A percentile compares a stretch with the other conserved stretches of the same genome.
Evolutionary conservation across 2,888 invertebrate species (phyloP).

Genomic region (Synergus laeviventris): DNA sequence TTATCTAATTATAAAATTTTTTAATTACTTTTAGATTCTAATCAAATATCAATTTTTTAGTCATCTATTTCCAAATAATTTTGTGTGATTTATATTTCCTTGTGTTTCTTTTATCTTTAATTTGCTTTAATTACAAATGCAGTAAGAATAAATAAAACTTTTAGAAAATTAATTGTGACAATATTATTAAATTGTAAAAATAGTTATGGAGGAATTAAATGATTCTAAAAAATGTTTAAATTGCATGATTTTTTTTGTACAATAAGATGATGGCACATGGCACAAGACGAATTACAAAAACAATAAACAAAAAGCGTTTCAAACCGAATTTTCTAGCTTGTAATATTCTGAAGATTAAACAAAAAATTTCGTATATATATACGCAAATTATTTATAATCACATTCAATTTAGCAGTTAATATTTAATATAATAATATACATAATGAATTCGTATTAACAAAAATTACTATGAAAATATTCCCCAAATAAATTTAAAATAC

Average conservation of each 20-base stretch:
- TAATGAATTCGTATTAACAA: not conserved
- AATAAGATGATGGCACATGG: not conserved
- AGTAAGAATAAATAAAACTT: not conserved
- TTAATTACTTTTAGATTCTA: too few relatives aligned
- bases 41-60: too few relatives aligned
- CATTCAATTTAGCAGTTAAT: not conserved
- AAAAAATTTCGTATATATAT: not conserved
- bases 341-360: not conserved
- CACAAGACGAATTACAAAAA: constrained; percentile 4
- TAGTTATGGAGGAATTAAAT: not conserved
- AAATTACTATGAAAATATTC: not conserved
- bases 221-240: not conserved
- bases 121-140: not conserved
- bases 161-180: not conserved
- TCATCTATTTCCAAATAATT: too few relatives aligned
- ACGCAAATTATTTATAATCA: not conserved
- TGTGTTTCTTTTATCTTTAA: not conserved
- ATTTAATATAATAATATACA: not conserved
- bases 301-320: not conserved
- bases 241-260: not conserved
- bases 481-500: too few relatives aligned
- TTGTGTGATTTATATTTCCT: too few relatives aligned
- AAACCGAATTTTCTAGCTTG: not conserved
- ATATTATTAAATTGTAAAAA: not conserved
- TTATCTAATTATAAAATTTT: not conserved